Conservation (phyloP, 2,797 vertebrate species). For the Carapus acus region DNA sequence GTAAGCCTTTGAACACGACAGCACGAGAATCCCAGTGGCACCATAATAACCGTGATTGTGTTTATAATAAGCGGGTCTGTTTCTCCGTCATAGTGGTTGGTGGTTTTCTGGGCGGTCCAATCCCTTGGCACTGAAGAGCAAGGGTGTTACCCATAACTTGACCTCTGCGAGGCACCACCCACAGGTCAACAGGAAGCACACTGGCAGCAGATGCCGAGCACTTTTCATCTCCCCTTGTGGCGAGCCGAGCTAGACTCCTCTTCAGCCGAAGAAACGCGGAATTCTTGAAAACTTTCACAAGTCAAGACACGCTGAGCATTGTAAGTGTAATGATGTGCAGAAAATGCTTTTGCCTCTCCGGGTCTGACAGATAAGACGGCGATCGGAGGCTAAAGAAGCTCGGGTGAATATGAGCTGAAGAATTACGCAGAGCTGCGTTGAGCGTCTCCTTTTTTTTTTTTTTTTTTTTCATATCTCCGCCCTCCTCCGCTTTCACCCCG, state of each 20-base stretch:
- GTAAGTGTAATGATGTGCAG: constrained; percentile 36
- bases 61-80: constrained; percentile 63
- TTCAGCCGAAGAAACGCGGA: constrained; percentile 46
- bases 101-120: constrained; percentile 52
- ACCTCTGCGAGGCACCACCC: constrained; percentile 52
- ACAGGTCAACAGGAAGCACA: constrained; percentile 67
- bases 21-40: constrained; percentile 52
- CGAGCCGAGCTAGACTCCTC: constrained; percentile 34
- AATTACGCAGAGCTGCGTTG: not conserved
- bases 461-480: constrained; percentile 2
- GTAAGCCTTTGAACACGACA: constrained; percentile 58
- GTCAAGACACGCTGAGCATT: constrained; percentile 46
- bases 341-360: constrained; percentile 33
- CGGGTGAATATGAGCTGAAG: not conserved
- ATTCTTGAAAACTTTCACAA: constrained; percentile 54
- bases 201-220: constrained; percentile 24
- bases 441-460: not conserved
- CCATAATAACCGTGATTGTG: constrained; percentile 63
- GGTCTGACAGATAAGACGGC: constrained; percentile 3
- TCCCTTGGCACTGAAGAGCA: constrained; percentile 38
- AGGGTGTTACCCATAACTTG: constrained; percentile 48
- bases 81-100: constrained; percentile 54
- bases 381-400: not conserved
- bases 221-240: constrained; percentile 20
- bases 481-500: too few relatives aligned